Evolutionary conservation across 2,797 vertebrate species (phyloP).

Genomic region (Morus bassanus): DNA sequence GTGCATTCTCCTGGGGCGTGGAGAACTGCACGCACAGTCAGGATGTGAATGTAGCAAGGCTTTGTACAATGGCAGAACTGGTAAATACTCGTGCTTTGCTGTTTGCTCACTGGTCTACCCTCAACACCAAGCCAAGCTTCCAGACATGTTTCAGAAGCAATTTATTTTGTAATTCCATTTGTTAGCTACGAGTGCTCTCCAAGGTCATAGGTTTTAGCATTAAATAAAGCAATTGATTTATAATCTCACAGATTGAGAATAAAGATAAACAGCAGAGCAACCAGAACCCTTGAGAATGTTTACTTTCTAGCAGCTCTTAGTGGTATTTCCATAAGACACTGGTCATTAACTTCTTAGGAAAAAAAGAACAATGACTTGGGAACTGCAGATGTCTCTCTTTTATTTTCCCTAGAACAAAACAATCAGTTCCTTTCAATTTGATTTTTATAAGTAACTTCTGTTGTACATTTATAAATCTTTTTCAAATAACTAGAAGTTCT

Average conservation of each 20-base stretch:
- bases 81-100: neutral
- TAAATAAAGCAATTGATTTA: conserved; percentile 6
- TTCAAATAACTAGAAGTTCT: neutral
- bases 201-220: conserved; percentile 1
- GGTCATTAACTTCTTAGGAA: neutral
- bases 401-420: neutral
- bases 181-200: neutral
- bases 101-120: neutral
- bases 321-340: neutral
- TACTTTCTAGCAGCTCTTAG: neutral
- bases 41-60: neutral
- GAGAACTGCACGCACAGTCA: neutral
- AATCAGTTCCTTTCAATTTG: neutral
- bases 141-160: neutral
- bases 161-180: conserved; percentile 13
- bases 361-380: neutral
- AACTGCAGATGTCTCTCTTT: neutral
- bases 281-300: neutral
- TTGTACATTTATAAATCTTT: neutral
- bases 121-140: neutral
- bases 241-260: neutral
- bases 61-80: neutral
- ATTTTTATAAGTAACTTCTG: neutral
- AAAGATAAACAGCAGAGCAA: neutral
- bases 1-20: neutral